These are phyloP conservation scores for Camptogramma bilineatum DNA, from an alignment of 2,888 invertebrate species.

Conservation along the genomic window DNA sequence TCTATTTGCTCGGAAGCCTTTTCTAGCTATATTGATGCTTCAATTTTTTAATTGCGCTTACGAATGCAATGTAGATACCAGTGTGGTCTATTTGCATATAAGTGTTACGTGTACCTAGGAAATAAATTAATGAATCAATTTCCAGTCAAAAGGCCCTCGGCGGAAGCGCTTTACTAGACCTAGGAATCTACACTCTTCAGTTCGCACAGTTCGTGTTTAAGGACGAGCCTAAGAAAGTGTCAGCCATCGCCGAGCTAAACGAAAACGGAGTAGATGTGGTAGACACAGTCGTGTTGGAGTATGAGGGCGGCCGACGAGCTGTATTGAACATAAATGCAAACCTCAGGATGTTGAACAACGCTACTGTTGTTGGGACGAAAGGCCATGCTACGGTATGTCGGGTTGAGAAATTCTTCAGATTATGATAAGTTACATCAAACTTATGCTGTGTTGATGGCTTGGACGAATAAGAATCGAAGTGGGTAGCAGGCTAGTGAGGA, in stretches of 20 bases:
- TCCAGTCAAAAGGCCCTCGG: slow-evolving; percentile 89
- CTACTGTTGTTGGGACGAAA: slow-evolving; percentile 87
- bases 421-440: no score
- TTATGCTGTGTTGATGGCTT: no score
- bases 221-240: slow-evolving; percentile 88
- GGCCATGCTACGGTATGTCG: slow-evolving; percentile 85
- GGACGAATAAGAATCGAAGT: no score
- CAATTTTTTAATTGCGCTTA: no score
- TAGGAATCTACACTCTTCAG: slow-evolving; percentile 92
- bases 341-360: slow-evolving; percentile 85
- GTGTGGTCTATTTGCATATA: no score
- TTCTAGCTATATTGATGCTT: no score
- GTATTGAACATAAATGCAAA: slow-evolving; percentile 83
- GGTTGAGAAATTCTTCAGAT: neutral
- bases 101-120: no score
- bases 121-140: slow-evolving; percentile 36
- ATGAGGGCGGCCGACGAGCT: slow-evolving; percentile 86
- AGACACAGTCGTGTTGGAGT: slow-evolving; percentile 87
- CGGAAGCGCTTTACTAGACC: slow-evolving; percentile 91
- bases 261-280: slow-evolving; percentile 89
- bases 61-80: no score
- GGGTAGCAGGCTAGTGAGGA: no score
- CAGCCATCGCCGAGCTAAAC: slow-evolving; percentile 89
- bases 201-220: slow-evolving; percentile 89
- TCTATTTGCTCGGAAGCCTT: no score